Percentiles rank a stretch among this genome's conserved stretches.
Conservation (phyloP, 1,140 invertebrate species). For the Drosophila obscura region DNA sequence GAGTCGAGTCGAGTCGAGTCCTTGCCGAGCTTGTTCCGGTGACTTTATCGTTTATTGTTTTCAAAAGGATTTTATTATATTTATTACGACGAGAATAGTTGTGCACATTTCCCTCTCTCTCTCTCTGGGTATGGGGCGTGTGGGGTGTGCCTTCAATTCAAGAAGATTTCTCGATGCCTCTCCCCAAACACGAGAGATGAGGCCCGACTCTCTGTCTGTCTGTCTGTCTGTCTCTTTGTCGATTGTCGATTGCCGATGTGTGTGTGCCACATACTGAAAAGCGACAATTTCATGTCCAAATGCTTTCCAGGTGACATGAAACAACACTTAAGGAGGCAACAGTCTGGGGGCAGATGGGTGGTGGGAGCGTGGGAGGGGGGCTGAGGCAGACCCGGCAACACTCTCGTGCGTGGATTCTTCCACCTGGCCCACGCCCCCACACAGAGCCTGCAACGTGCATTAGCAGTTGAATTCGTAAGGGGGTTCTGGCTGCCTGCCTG, state of each 20-base stretch:
- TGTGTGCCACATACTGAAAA: constrained; percentile 74
- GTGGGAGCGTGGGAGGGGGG: not conserved
- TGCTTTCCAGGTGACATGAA: constrained; percentile 84
- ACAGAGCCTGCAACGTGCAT: constrained; percentile 13
- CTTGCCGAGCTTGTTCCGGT: constrained; percentile 57
- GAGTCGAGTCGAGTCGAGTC: constrained; percentile 45
- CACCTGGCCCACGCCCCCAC: constrained; percentile 18
- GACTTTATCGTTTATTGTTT: constrained; percentile 73
- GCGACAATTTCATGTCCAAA: constrained; percentile 84
- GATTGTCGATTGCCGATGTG: constrained; percentile 17
- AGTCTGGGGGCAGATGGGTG: constrained; percentile 35
- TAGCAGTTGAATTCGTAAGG: constrained; percentile 27
- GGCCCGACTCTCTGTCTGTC: not conserved
- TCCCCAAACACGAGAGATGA: constrained; percentile 15
- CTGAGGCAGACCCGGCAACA: constrained; percentile 29
- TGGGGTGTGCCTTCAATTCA: constrained; percentile 50
- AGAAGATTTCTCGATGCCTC: constrained; percentile 60
- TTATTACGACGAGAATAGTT: constrained; percentile 55
- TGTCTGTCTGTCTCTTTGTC: constrained; percentile 11
- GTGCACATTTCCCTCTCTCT: too few relatives aligned
- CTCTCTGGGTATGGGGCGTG: constrained; percentile 1
- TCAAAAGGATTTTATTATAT: constrained; percentile 76
- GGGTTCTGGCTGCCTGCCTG: not conserved
- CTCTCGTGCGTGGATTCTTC: constrained; percentile 54
- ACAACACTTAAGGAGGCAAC: constrained; percentile 83